Conservation (phyloP, 64 coral and sea anemone species). For the Astreopora myriophthalma region DNA sequence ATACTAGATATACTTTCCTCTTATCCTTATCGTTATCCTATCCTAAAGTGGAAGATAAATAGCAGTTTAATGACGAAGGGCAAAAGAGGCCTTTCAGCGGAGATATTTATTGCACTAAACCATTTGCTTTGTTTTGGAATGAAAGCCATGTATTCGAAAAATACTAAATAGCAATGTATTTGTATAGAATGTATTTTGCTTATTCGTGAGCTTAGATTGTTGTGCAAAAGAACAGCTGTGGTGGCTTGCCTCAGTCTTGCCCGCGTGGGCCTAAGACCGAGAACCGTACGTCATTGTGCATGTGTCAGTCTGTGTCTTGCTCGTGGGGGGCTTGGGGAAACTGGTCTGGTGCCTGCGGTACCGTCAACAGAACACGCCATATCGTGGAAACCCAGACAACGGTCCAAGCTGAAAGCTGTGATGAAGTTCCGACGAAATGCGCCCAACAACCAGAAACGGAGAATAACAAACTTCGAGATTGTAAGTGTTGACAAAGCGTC, state of each 20-base stretch:
- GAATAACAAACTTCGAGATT: conserved; percentile 57
- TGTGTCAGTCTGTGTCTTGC: conserved; percentile 40
- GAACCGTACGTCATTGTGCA: conserved; percentile 37
- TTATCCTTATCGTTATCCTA: too few species aligned
- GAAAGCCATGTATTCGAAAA: too few species aligned
- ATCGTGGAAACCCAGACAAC: conserved; percentile 44
- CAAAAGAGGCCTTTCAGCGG: too few species aligned
- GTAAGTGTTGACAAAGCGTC: neutral
- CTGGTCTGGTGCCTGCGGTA: conserved; percentile 49
- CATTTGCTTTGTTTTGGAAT: too few species aligned
- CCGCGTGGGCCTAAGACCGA: conserved; percentile 25
- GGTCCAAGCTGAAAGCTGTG: conserved; percentile 44
- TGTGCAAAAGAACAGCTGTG: neutral
- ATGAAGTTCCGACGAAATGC: conserved; percentile 58
- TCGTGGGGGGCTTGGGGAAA: conserved; percentile 26
- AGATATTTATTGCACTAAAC: too few species aligned
- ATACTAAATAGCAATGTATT: too few species aligned
- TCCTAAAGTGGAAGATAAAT: too few species aligned
- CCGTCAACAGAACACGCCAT: conserved; percentile 49
- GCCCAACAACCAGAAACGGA: conserved; percentile 38
- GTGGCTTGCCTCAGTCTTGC: neutral
- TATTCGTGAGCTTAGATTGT: neutral
- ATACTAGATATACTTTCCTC: too few species aligned
- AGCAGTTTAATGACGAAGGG: too few species aligned
- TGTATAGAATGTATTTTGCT: too few species aligned